phyloP scores from a whole-genome alignment of 2,113 vertebrate species.

The Cinclus mexicanus region DNA sequence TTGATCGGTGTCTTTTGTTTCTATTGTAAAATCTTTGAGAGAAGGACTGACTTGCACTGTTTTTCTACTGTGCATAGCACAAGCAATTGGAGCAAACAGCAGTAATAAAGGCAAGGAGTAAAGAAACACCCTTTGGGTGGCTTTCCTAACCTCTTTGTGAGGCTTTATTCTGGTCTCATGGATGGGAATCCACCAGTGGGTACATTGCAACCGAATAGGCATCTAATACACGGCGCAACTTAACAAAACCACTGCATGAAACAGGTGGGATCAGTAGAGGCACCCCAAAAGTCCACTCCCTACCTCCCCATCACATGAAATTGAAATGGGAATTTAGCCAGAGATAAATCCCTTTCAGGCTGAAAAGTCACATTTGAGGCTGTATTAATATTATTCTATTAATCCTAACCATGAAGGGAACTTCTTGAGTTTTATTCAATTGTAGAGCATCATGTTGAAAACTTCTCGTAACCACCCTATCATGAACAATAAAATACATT shows the following conservation, averaged over 20 bases:
- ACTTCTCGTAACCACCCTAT: neutral
- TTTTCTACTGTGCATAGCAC: neutral
- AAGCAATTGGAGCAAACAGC: neutral
- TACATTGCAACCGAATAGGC: neutral
- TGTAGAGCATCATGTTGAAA: neutral
- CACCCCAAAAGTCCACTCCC: neutral
- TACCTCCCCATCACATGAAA: neutral
- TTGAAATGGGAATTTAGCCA: neutral
- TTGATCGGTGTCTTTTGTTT: neutral
- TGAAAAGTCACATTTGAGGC: neutral
- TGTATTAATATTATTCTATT: neutral
- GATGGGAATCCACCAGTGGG: neutral
- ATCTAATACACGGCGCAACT: neutral
- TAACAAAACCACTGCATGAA: neutral
- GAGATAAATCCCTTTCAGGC: neutral
- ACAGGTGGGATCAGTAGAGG: neutral
- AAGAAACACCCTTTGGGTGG: neutral
- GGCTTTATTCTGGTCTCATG: neutral
- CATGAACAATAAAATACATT: neutral
- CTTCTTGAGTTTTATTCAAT: neutral
- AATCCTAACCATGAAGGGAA: neutral
- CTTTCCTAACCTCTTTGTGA: neutral
- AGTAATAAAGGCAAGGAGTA: neutral
- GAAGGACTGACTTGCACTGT: neutral
- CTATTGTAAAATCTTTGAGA: neutral